These are phyloP conservation scores for Slavum lentiscoides DNA, from an alignment of 2,888 invertebrate genomes.

Conservation along the genomic window DNA sequence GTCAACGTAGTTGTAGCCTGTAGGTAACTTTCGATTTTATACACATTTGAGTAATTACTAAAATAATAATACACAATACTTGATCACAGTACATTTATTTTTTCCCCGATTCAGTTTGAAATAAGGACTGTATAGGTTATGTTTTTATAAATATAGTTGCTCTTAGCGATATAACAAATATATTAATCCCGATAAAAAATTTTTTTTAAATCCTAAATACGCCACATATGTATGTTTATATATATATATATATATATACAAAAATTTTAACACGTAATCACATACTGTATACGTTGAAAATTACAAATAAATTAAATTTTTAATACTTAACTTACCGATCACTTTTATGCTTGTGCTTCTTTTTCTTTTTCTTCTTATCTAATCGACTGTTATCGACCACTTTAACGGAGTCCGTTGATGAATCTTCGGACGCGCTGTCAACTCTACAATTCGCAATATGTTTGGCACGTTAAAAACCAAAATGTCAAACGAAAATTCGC, in stretches of 20 bases:
- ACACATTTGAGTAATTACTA: too few relatives aligned
- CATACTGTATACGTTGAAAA: not conserved
- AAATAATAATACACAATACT: too few relatives aligned
- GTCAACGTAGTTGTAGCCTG: too few relatives aligned
- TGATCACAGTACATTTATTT: too few relatives aligned
- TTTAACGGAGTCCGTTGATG: conserved; percentile 43
- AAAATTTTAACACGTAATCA: too few relatives aligned
- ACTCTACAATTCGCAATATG: not conserved
- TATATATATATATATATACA: too few relatives aligned
- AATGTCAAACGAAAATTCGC: not conserved
- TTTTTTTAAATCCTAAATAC: not conserved
- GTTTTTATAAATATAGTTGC: too few relatives aligned
- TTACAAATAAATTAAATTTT: not conserved
- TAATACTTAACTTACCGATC: conserved; percentile 25
- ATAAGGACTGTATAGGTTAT: too few relatives aligned
- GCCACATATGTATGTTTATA: not conserved
- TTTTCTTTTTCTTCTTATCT: conserved; percentile 51
- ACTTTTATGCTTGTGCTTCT: conserved; percentile 47
- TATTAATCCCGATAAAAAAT: too few relatives aligned
- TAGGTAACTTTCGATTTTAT: too few relatives aligned
- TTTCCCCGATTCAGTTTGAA: too few relatives aligned
- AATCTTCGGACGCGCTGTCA: conserved; percentile 41
- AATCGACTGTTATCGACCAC: conserved; percentile 29
- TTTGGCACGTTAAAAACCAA: not conserved
- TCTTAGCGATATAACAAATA: too few relatives aligned